A percentile compares a stretch with the other conserved stretches of the same genome.
phyloP scores from a whole-genome alignment of 2,113 vertebrate species.

The Otocyon megalotis region DNA sequence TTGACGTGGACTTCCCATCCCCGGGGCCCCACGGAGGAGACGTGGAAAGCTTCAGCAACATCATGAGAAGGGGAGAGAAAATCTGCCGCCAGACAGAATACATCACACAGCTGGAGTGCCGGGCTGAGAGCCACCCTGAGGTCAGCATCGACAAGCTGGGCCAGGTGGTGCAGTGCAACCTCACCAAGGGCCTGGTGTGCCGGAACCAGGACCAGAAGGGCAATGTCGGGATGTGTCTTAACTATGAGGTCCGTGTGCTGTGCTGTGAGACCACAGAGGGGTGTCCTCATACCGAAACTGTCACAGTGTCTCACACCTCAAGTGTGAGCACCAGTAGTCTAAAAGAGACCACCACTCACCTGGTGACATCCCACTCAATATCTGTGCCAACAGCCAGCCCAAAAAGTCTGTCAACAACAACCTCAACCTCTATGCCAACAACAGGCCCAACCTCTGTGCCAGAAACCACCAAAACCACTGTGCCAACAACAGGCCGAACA shows the following conservation, averaged over 20 bases:
- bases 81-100: constrained; percentile 71
- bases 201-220: constrained; percentile 81
- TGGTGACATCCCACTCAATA: background rate
- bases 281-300: background rate
- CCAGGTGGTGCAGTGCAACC: constrained; percentile 82
- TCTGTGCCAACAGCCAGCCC: background rate
- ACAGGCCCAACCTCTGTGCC: background rate
- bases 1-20: constrained; percentile 77
- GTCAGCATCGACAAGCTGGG: constrained; percentile 54
- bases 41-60: constrained; percentile 82
- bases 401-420: background rate
- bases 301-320: background rate
- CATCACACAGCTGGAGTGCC: constrained; percentile 77
- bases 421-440: background rate
- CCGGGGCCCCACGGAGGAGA: constrained; percentile 75
- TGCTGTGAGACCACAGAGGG: constrained; percentile 48
- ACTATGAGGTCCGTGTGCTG: constrained; percentile 77
- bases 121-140: constrained; percentile 56
- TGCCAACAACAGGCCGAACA: background rate
- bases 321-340: background rate
- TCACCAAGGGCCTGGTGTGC: constrained; percentile 81
- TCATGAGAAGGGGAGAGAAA: constrained; percentile 62
- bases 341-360: background rate
- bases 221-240: constrained; percentile 69
- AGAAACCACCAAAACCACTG: fast-evolving